Evolutionary conservation across 2,888 invertebrate species (phyloP), one percentile per base, ranked within the genome.

Genomic region (Carabus problematicus): DNA sequence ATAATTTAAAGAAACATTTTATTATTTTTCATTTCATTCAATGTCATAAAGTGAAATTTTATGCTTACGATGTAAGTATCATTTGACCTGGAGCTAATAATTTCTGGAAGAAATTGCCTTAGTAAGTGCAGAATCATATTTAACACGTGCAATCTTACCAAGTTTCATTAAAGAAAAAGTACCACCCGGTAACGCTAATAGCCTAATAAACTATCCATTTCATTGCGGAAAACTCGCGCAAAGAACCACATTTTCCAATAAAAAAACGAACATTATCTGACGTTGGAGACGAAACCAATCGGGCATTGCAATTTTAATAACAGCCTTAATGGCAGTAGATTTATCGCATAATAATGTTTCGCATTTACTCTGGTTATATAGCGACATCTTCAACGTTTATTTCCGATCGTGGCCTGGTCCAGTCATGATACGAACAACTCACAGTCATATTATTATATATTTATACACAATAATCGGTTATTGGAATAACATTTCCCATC

Each of bases 161-260:
- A 39, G 56, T 56, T 56, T 56, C 56, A 29, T 39, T 56, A 39
- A 18, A 56, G 56, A 56, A 56, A 56, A 56, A 56, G 56, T 56
- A 56, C 52, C 52, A 9, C 12, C 29, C 39, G 56, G 39, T 40
- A 56, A 29, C 56, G 56, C 56, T 56, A 56, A 56, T 56, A 56
- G 56, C 29, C 56, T 56, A 56, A 56, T 56, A 56, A 56, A 56
- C 56, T 56, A 56, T 56, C 56, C 56, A 56, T 56, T 56, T 56
- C 56, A 56, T 56, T 56, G 56, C 56, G 56, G 56, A 39, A 54
- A 45, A 45, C 45, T 45, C 45, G 18, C 18, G 55, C n/a, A 29
- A 29, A 19, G 40, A 9, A 39, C 19, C 56, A 56, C 56, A 40
- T 56, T 56, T 56, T 19, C 56, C 11, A 56, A 56, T 40, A 56